These are phyloP conservation scores for Tromatobia lineatoria DNA, from an alignment of 2,888 invertebrate genomes.

Conservation along the genomic window DNA sequence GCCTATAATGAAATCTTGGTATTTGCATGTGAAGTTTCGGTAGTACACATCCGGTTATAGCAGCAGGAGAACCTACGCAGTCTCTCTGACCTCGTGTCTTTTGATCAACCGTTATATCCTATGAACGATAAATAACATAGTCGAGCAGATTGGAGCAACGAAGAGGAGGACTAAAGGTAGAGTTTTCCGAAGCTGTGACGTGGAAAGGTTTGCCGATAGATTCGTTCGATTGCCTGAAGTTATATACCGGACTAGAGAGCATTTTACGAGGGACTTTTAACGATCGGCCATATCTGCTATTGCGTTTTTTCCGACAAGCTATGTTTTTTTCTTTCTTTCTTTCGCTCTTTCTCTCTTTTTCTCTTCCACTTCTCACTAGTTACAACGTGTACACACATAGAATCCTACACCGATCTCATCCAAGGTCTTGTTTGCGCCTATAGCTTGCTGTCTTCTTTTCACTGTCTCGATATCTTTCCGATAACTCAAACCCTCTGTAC, in stretches of 20 bases:
- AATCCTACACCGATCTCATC: not conserved
- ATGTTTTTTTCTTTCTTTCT: conserved; percentile 11
- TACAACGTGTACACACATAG: conserved; percentile 13
- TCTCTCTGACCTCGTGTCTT: conserved; percentile 15
- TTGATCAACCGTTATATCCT: conserved; percentile 36
- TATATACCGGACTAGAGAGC: conserved; percentile 2
- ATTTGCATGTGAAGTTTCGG: not conserved
- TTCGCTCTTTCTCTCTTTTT: conserved; percentile 15
- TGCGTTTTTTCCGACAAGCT: conserved; percentile 62
- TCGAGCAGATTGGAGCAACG: conserved; percentile 19
- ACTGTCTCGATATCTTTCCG: conserved; percentile 37
- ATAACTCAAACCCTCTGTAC: conserved; percentile 18
- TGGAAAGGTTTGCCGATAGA: conserved; percentile 43
- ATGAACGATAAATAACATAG: conserved; percentile 69
- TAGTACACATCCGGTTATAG: not conserved
- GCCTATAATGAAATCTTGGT: not conserved
- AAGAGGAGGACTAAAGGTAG: not conserved
- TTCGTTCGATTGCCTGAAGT: conserved; percentile 70
- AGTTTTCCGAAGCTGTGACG: not conserved
- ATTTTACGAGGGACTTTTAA: conserved; percentile 31
- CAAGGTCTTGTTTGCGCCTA: conserved; percentile 19
- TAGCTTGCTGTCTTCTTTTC: conserved; percentile 23
- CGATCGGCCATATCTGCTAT: conserved; percentile 22
- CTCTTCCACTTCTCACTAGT: not conserved
- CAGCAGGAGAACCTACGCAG: not conserved